Conservation (phyloP, 2,113 vertebrate genomes). For the Aplodontia rufa region DNA sequence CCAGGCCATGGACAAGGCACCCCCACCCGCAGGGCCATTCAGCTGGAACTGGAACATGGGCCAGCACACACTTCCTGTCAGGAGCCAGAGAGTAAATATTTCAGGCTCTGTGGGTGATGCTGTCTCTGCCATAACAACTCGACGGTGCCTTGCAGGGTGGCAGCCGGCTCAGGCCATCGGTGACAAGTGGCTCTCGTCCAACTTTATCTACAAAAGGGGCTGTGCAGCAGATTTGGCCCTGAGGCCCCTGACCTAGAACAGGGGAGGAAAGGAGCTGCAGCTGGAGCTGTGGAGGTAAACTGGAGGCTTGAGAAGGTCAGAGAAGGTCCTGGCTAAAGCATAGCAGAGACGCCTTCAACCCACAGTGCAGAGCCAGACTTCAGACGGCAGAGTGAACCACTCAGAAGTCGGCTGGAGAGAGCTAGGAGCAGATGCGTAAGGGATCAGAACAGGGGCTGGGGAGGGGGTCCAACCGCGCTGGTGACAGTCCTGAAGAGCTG, state of each 20-base stretch:
- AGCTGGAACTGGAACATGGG: not conserved
- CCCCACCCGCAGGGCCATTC: not conserved
- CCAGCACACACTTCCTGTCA: too few relatives aligned
- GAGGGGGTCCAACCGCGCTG: not conserved
- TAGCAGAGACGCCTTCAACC: not conserved
- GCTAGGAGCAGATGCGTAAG: rapidly evolving
- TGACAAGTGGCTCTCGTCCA: not conserved
- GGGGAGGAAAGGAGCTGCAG: not conserved
- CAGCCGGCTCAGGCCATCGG: rapidly evolving
- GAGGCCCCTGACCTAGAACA: rapidly evolving
- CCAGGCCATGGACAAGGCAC: not conserved
- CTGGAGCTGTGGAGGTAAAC: not conserved
- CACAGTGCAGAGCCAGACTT: too few relatives aligned
- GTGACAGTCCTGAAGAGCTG: not conserved
- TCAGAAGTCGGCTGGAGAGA: too few relatives aligned
- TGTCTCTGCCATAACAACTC: not conserved
- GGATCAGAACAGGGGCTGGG: not conserved
- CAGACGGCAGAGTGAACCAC: rapidly evolving
- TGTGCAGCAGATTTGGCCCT: not conserved
- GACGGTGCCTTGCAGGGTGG: not conserved
- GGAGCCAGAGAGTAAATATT: not conserved
- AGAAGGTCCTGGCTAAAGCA: not conserved
- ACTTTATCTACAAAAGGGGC: not conserved
- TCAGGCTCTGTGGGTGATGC: not conserved
- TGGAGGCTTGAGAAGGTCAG: not conserved